These are phyloP conservation scores for Clamator glandarius DNA, from an alignment of 2,797 vertebrate species.

Conservation along the genomic window DNA sequence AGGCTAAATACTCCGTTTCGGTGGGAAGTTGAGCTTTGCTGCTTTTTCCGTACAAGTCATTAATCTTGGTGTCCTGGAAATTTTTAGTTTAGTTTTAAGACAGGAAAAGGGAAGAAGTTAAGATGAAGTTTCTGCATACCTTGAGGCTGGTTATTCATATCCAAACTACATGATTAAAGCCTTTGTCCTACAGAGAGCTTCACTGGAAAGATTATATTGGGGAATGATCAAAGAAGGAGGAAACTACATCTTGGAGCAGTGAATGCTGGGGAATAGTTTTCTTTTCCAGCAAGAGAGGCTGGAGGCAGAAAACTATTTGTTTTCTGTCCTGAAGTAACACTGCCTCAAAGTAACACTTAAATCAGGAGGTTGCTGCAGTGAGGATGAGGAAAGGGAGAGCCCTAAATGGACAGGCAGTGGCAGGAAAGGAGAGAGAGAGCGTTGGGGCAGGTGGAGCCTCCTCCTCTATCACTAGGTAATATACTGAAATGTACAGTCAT, in stretches of 20 bases:
- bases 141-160: slow-evolving; percentile 23
- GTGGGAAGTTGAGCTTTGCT: neutral
- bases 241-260: neutral
- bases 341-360: neutral
- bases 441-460: neutral
- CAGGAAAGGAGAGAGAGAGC: neutral
- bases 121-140: neutral
- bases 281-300: neutral
- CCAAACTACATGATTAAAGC: slow-evolving; percentile 15
- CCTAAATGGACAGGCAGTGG: neutral
- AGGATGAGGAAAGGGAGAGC: neutral
- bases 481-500: neutral
- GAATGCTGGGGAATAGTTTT: neutral
- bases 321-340: neutral
- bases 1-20: neutral
- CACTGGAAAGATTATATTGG: neutral
- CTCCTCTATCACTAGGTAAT: fast-evolving
- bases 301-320: neutral
- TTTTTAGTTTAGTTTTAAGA: neutral
- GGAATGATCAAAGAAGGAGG: neutral
- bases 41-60: neutral
- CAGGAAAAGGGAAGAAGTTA: neutral
- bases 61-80: slow-evolving; percentile 42
- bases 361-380: neutral
- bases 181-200: slow-evolving; percentile 23